Base-by-base conservation (phyloP, 2,888 invertebrate genomes). In the Drosophila melanosoma region DNA sequence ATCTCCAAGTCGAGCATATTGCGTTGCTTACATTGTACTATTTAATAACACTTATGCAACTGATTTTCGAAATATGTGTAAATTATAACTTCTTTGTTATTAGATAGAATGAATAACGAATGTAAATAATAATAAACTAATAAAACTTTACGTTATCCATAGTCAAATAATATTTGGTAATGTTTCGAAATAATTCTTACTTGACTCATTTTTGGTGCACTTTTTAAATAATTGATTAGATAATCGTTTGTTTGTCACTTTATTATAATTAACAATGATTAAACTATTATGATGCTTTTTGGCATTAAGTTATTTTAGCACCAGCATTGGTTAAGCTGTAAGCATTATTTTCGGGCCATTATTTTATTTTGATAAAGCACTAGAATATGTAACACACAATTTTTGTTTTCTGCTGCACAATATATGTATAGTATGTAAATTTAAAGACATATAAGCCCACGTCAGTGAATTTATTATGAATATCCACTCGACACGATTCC, bases 401-500 rank as follows among this genome's bases (percentile, higher is more conserved):
- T 82, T 74, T 79, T 82, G 81, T 86, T 82, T 45, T 80, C 76
- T 81, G 76, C 73, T 77, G 74, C 86, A 87, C 83, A 91, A 87
- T 83, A 81, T 89, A 82, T 90, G 78, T 82, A 81, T 91, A 81
- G 81, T 81, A 81, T 91, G 82, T 82, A 81, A 82, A 88, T 90
- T 89, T 87, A 88, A 85, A 86, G 87, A 92, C 83, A 91, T 85
- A 82, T 83, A 91, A 87, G 90, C 92, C 91, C 91, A 91, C 92
- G 91, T 91, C 91, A 91, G 92, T 92, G 90, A 92, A 92, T 92
- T 92, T 92, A 92, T 92, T 92, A 92, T 92, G 92, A 92, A 93
- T 92, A 93, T 93, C 93, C 93, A 93, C 93, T 93, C 93, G 93
- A 93, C 93, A 93, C 93, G 93, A 93, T 92, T 93, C 93, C 93